These are phyloP conservation scores for Solen grandis DNA, from an alignment of 1,140 invertebrate species.

Conservation along the genomic window DNA sequence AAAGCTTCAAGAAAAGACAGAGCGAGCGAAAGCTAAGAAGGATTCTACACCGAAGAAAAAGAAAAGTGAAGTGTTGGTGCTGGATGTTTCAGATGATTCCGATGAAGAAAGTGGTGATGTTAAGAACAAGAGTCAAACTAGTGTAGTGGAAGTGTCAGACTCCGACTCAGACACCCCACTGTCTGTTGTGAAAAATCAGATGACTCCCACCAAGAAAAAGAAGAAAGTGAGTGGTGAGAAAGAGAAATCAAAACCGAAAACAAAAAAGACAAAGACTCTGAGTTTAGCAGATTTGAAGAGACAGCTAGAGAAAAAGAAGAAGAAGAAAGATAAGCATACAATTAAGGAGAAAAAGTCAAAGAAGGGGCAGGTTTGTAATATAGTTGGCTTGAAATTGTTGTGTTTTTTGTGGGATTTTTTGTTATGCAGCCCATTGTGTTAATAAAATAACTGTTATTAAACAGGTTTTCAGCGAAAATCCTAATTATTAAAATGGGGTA, in stretches of 20 bases:
- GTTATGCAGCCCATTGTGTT: not conserved
- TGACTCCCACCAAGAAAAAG: constrained; percentile 34
- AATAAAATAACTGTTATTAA: not conserved
- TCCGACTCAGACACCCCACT: constrained; percentile 49
- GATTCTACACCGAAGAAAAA: constrained; percentile 22
- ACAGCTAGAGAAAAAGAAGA: constrained; percentile 57
- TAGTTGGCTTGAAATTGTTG: not conserved
- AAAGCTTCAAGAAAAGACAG: constrained; percentile 41
- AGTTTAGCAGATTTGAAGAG: constrained; percentile 51
- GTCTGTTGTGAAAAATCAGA: constrained; percentile 22
- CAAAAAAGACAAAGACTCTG: constrained; percentile 54
- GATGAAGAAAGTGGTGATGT: constrained; percentile 10
- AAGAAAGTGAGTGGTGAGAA: constrained; percentile 19
- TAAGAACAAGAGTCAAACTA: not conserved
- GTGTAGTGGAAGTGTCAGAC: constrained; percentile 9
- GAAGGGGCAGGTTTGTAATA: constrained; percentile 48
- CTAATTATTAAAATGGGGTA: not conserved
- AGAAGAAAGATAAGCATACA: constrained; percentile 52
- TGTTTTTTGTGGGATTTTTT: not conserved
- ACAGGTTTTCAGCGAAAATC: not conserved
- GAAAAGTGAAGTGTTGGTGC: constrained; percentile 26
- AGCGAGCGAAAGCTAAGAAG: constrained; percentile 24
- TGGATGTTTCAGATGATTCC: constrained; percentile 39
- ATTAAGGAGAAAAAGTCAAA: constrained; percentile 49
- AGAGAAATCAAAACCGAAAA: constrained; percentile 15